Evolutionary conservation across 2,888 invertebrate genomes (phyloP).

Genomic region (Hemithea aestivaria): DNA sequence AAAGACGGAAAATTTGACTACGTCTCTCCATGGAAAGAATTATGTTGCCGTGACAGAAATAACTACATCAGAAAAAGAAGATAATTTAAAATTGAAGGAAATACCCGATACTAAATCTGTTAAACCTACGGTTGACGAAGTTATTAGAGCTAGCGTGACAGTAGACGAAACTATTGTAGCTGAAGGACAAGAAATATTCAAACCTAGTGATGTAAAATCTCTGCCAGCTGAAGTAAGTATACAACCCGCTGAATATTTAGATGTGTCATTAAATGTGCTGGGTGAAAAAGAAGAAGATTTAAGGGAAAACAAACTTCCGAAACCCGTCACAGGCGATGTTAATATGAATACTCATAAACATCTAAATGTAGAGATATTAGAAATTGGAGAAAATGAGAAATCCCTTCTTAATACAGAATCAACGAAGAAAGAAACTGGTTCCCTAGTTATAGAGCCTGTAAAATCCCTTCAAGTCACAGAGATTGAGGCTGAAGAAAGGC

Average conservation of each 20-base stretch:
- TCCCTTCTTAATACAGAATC: constrained; percentile 25
- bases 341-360: constrained; percentile 43
- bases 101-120: constrained; percentile 33
- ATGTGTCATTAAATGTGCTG: constrained; percentile 41
- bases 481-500: constrained; percentile 63
- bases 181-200: constrained; percentile 44
- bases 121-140: constrained; percentile 35
- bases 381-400: constrained; percentile 44
- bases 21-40: constrained; percentile 56
- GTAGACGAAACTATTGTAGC: constrained; percentile 45
- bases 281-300: constrained; percentile 49
- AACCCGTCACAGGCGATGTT: constrained; percentile 32
- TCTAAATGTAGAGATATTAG: constrained; percentile 42
- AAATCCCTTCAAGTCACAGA: constrained; percentile 61
- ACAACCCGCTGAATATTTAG: constrained; percentile 59
- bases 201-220: constrained; percentile 36
- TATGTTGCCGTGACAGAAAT: constrained; percentile 56
- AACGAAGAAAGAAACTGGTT: constrained; percentile 32
- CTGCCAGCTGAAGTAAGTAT: constrained; percentile 55
- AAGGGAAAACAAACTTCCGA: constrained; percentile 29
- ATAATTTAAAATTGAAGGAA: constrained; percentile 27
- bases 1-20: constrained; percentile 39
- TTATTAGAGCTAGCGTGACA: constrained; percentile 35
- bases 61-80: constrained; percentile 64
- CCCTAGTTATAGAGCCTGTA: constrained; percentile 37